Percentiles rank a stretch among this genome's conserved stretches.
Evolutionary conservation across 2,113 vertebrate genomes (phyloP).

Genomic region (Laterallus jamaicensis): DNA sequence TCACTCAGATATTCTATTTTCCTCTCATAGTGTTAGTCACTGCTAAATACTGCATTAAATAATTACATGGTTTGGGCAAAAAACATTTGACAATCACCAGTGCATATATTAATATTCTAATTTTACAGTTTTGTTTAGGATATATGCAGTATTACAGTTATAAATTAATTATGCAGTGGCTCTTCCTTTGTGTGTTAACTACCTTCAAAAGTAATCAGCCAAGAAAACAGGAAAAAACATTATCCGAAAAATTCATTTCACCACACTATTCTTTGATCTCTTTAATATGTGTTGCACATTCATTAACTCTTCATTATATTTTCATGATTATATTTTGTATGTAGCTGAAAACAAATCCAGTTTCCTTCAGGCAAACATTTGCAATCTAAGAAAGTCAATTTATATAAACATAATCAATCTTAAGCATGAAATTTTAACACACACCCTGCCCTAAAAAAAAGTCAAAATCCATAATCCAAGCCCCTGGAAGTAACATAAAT

Average conservation of each 20-base stretch:
- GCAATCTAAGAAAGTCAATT: conserved; percentile 64
- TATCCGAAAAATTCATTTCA: conserved; percentile 42
- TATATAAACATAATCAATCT: conserved; percentile 64
- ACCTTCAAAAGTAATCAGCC: conserved; percentile 57
- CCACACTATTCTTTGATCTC: conserved; percentile 50
- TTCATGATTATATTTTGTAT: conserved; percentile 60
- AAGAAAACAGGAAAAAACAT: conserved; percentile 23
- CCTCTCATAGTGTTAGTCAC: conserved; percentile 10
- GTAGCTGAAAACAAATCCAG: conserved; percentile 50
- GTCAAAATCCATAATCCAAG: not conserved
- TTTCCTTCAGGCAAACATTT: conserved; percentile 61
- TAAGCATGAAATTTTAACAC: conserved; percentile 55
- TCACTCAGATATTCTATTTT: not conserved
- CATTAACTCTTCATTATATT: conserved; percentile 72
- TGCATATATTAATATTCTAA: conserved; percentile 61
- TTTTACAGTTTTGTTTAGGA: conserved; percentile 54
- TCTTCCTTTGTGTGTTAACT: conserved; percentile 61
- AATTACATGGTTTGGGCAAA: conserved; percentile 60
- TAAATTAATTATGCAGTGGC: conserved; percentile 50
- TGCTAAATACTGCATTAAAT: conserved; percentile 58
- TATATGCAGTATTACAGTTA: conserved; percentile 16
- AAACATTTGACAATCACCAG: conserved; percentile 29
- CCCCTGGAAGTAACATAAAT: not conserved
- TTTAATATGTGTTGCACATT: conserved; percentile 38
- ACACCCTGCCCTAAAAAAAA: not conserved